These are phyloP conservation scores for Planococcus citri DNA, from an alignment of 1,140 invertebrate species.

Conservation along the genomic window DNA sequence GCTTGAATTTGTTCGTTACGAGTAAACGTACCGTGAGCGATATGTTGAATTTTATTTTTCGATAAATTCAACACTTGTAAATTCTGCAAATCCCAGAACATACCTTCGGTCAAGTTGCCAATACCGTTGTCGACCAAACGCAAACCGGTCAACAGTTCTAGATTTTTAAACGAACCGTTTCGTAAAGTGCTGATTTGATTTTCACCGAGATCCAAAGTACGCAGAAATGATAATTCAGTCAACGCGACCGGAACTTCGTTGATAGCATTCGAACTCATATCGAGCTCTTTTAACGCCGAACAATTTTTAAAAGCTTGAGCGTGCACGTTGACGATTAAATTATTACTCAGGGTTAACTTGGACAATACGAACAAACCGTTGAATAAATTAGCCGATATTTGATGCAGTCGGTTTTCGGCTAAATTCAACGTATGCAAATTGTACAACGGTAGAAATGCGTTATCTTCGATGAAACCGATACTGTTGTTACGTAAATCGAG, in stretches of 20 bases:
- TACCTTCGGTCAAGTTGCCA: slow-evolving; percentile 65
- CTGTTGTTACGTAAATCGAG: slow-evolving; percentile 76
- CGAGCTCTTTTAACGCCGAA: slow-evolving; percentile 77
- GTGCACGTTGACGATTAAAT: slow-evolving; percentile 66
- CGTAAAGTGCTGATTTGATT: slow-evolving; percentile 67
- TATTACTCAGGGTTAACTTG: slow-evolving; percentile 71
- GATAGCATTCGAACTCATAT: slow-evolving; percentile 73
- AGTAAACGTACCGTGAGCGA: slow-evolving; percentile 69
- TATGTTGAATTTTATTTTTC: slow-evolving; percentile 70
- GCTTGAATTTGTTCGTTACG: slow-evolving; percentile 65
- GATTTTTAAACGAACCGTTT: slow-evolving; percentile 68
- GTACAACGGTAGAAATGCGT: slow-evolving; percentile 70
- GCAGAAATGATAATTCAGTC: slow-evolving; percentile 64
- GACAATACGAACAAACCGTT: slow-evolving; percentile 72
- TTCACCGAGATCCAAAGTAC: slow-evolving; percentile 73
- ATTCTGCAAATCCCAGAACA: slow-evolving; percentile 69
- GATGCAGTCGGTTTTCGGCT: slow-evolving; percentile 68
- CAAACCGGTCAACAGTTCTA: slow-evolving; percentile 72
- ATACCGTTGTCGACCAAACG: slow-evolving; percentile 74
- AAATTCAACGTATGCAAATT: slow-evolving; percentile 76
- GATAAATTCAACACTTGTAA: slow-evolving; percentile 75
- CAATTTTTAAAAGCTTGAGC: slow-evolving; percentile 77
- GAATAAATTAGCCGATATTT: slow-evolving; percentile 65
- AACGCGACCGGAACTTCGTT: slow-evolving; percentile 66
- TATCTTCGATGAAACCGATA: slow-evolving; percentile 71